phyloP scores from a whole-genome alignment of 2,797 vertebrate genomes.

The Tachyglossus aculeatus region DNA sequence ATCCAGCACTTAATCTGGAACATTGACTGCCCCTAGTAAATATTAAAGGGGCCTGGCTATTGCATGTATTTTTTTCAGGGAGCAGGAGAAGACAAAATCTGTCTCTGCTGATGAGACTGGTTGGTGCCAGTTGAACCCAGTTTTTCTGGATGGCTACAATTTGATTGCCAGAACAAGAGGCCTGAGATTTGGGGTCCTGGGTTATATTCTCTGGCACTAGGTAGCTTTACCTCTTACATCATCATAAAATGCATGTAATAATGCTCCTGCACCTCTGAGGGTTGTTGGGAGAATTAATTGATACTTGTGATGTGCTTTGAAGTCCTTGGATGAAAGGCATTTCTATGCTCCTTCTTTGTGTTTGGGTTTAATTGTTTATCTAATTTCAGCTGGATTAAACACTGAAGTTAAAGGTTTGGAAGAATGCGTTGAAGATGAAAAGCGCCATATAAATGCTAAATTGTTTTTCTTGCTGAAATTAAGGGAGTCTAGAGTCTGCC shows the following conservation, averaged over 20 bases:
- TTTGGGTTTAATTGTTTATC: background rate
- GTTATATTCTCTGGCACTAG: background rate
- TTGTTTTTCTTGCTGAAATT: conserved; percentile 10
- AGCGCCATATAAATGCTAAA: background rate
- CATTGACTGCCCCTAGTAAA: too few species aligned
- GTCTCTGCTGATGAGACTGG: background rate
- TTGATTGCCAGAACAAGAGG: background rate
- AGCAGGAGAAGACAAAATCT: background rate
- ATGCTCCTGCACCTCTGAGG: background rate
- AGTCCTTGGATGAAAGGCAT: background rate
- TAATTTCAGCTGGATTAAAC: background rate
- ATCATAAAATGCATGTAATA: background rate
- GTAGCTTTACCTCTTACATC: background rate
- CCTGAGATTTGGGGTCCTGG: background rate
- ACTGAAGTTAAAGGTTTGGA: background rate
- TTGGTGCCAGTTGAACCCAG: background rate
- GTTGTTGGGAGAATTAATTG: background rate
- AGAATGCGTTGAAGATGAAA: conserved; percentile 6
- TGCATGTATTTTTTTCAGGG: background rate
- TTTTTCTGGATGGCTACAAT: background rate
- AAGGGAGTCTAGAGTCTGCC: background rate
- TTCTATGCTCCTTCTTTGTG: background rate
- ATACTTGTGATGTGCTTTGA: conserved; percentile 3
- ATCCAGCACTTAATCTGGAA: too few species aligned
- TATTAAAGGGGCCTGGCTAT: background rate